phyloP scores from a whole-genome alignment of 1,140 invertebrate species.

The Drosophila kepulauana region DNA sequence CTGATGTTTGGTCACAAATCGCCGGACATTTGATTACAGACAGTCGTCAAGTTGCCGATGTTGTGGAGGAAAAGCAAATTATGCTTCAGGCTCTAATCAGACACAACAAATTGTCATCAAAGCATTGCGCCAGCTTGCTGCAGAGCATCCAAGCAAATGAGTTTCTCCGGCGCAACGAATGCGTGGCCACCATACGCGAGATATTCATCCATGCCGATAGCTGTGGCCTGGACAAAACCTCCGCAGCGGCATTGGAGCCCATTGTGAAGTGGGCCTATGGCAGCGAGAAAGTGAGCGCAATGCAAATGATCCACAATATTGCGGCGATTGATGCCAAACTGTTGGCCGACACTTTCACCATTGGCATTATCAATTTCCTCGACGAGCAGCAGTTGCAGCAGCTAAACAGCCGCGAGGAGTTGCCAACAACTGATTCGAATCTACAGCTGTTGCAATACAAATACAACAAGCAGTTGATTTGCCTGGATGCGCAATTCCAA shows the following conservation, averaged over 20 bases:
- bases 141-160: slow-evolving; percentile 66
- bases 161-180: slow-evolving; percentile 68
- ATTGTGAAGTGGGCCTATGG: slow-evolving; percentile 69
- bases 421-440: neutral
- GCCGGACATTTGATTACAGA: slow-evolving; percentile 63
- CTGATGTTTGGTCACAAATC: slow-evolving; percentile 56
- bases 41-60: slow-evolving; percentile 45
- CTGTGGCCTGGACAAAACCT: slow-evolving; percentile 66
- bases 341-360: slow-evolving; percentile 71
- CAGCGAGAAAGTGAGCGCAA: slow-evolving; percentile 51
- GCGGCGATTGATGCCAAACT: slow-evolving; percentile 59
- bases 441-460: slow-evolving; percentile 59
- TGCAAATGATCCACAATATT: slow-evolving; percentile 72
- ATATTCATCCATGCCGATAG: slow-evolving; percentile 60
- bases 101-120: slow-evolving; percentile 50
- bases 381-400: slow-evolving; percentile 57
- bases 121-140: slow-evolving; percentile 49
- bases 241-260: slow-evolving; percentile 42
- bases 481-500: slow-evolving; percentile 39
- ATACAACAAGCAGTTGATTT: slow-evolving; percentile 69
- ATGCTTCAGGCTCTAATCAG: slow-evolving; percentile 60
- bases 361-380: slow-evolving; percentile 79
- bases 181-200: slow-evolving; percentile 65
- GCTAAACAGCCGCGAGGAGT: neutral
- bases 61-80: slow-evolving; percentile 68